Evolutionary conservation across 2,113 vertebrate genomes (phyloP).

Genomic region (Syngnathus typhle): DNA sequence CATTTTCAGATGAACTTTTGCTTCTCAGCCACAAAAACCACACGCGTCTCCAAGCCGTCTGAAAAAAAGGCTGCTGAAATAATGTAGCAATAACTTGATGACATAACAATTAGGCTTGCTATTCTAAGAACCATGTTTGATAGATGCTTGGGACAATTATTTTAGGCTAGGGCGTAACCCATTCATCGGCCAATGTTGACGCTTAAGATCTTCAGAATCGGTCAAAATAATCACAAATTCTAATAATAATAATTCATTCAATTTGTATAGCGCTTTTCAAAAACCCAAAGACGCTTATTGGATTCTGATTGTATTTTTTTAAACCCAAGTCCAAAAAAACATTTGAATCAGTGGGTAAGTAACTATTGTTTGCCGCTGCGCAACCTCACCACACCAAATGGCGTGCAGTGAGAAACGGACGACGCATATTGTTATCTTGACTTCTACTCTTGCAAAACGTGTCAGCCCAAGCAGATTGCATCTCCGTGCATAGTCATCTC

Average conservation of each 20-base stretch:
- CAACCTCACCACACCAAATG: too few relatives aligned
- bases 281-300: too few relatives aligned
- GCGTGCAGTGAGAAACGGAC: too few relatives aligned
- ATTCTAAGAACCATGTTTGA: background rate
- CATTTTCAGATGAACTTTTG: slow-evolving; percentile 29
- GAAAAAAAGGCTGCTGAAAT: slow-evolving; percentile 14
- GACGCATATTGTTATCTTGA: too few relatives aligned
- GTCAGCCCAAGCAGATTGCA: slow-evolving; percentile 6
- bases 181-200: background rate
- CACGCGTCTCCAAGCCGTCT: slow-evolving; percentile 26
- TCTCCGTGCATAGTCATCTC: slow-evolving; percentile 9
- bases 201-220: background rate
- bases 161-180: background rate
- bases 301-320: too few relatives aligned
- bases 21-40: slow-evolving; percentile 43
- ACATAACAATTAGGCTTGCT: background rate
- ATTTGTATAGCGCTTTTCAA: too few relatives aligned
- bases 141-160: background rate
- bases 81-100: background rate
- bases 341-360: too few relatives aligned
- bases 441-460: background rate
- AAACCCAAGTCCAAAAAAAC: too few relatives aligned
- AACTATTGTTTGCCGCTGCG: too few relatives aligned
- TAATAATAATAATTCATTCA: too few relatives aligned
- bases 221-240: too few relatives aligned